phyloP scores from a whole-genome alignment of 2,113 vertebrate species.

The Todiramphus saurophagus region DNA sequence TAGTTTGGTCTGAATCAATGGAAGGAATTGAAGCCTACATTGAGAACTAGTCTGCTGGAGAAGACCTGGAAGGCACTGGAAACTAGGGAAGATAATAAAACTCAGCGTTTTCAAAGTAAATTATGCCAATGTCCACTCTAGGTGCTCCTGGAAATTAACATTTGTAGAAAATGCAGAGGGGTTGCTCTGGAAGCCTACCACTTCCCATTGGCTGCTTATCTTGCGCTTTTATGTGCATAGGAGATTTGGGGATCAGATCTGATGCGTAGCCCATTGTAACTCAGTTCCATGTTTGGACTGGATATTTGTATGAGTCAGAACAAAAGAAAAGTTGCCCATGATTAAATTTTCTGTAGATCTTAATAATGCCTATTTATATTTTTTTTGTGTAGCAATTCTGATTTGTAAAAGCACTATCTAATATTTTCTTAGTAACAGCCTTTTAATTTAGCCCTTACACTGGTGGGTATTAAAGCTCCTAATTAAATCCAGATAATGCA shows the following conservation, averaged over 20 bases:
- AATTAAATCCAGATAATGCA: conserved; percentile 3
- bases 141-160: not conserved
- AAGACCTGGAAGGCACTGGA: not conserved
- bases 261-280: not conserved
- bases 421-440: not conserved
- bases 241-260: not conserved
- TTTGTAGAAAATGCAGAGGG: not conserved
- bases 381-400: not conserved
- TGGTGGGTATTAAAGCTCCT: not conserved
- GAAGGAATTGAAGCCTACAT: not conserved
- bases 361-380: not conserved
- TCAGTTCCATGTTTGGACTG: not conserved
- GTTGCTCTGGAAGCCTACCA: not conserved
- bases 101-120: not conserved
- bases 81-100: not conserved
- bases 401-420: not conserved
- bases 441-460: not conserved
- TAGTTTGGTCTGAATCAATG: not conserved
- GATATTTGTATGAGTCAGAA: not conserved
- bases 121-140: not conserved
- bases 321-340: not conserved
- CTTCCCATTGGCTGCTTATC: not conserved
- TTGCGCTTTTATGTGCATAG: not conserved
- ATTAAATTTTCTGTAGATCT: not conserved
- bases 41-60: not conserved